Evolutionary conservation across 2,113 vertebrate species (phyloP).

Genomic region (Urocynchramus pylzowi): DNA sequence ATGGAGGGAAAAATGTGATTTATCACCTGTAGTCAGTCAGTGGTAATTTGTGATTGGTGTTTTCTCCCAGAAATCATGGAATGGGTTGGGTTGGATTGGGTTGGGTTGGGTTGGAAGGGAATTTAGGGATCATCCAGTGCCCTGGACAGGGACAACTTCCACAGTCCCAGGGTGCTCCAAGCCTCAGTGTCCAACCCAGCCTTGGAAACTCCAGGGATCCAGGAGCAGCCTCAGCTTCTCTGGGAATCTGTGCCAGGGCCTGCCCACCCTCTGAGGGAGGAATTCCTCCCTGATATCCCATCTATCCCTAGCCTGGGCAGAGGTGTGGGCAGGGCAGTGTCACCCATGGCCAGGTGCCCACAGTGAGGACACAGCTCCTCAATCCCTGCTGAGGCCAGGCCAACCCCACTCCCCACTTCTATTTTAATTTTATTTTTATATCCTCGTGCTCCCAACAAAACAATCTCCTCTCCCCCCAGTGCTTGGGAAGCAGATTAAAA

Average conservation of each 20-base stretch:
- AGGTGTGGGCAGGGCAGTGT: not conserved
- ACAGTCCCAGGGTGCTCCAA: rapidly evolving
- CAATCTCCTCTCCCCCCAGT: not conserved
- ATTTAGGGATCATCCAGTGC: not conserved
- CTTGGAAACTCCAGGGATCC: not conserved
- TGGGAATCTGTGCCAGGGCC: not conserved
- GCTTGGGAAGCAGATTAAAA: conserved; percentile 61
- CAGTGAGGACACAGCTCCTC: not conserved
- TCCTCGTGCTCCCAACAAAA: not conserved
- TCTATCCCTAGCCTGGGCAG: not conserved
- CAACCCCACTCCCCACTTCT: rapidly evolving
- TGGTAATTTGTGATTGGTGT: not conserved
- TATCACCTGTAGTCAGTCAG: not conserved
- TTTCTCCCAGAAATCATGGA: not conserved
- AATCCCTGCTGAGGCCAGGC: not conserved
- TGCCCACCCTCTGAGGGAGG: not conserved
- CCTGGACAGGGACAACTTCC: not conserved
- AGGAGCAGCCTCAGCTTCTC: not conserved
- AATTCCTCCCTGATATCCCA: not conserved
- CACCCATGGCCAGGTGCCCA: not conserved
- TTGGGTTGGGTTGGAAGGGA: not conserved
- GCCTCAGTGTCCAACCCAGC: rapidly evolving
- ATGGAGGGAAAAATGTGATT: not conserved
- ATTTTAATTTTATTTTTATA: not conserved
- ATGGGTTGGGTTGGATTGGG: not conserved